Evolutionary conservation across 92 coral and sea anemone genomes (phyloP), one percentile per base, ranked within the genome.

Genomic region (Palythoa grandiflora): DNA sequence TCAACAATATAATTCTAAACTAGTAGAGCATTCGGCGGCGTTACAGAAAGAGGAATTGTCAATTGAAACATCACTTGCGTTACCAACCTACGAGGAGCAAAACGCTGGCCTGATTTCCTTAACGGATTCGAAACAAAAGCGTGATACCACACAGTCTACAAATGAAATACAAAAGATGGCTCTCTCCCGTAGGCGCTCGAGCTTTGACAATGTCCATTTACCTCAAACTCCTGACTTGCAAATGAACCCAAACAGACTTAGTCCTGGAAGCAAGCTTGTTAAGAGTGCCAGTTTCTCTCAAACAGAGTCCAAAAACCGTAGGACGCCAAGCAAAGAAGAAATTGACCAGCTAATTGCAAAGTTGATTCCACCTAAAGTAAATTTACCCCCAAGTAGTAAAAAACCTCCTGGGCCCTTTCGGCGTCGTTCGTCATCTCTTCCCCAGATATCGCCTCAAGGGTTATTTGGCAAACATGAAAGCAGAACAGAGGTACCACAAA

Each of bases 351-450:
- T 81, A 10, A 87, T 87, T 37, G 85, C 84, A 28, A 50, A 76
- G 19, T 65, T 17, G 76, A 68, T 44, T 15, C 75, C 59, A 0
- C 71, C 87, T 19, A 15, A 90, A 1, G 38, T 21, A 20, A 68
- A 5, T 47, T 53, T 16, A 12, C 87, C 79, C 38, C 81, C 85
- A 55, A 77, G 77, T 14, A 73, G 63, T 52, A 68, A 77, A 39
- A 89, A 75, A 1, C 98, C 94, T 1, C 92, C 87, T 12, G 86
- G 86, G 3, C 89, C 75, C 19, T 74, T 90, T 72, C 93, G 92
- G 11, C 92, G 98, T 60, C 94, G 98, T 6, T 95, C 98, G 1
- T 95, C 98, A 1, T 95, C 98, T 19, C 86, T 95, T 47, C 98
- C 98, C 37, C 94, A 89, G 16, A 78, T 93, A 66, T 50, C 81